Conservation (phyloP, 2,797 vertebrate species). For the Dromococcyx pavoninus region DNA sequence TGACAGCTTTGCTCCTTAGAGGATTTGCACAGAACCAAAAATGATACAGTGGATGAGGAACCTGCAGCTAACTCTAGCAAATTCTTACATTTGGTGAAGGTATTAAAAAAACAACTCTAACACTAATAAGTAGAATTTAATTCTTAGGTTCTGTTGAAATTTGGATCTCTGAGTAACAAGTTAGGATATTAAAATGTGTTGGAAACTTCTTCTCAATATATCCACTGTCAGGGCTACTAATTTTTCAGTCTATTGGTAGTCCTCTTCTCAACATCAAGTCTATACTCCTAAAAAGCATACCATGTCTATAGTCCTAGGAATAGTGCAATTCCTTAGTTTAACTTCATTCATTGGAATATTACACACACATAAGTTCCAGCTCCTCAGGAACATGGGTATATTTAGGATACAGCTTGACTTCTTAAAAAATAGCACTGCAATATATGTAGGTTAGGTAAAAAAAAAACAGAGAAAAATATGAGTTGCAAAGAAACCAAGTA, state of each 20-base stretch:
- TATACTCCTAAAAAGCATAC: neutral
- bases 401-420: neutral
- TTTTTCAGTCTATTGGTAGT: neutral
- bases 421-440: neutral
- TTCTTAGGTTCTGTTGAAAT: neutral
- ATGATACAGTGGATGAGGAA: rapidly evolving
- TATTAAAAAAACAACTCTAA: rapidly evolving
- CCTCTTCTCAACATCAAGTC: neutral
- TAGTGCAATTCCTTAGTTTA: neutral
- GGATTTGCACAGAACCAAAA: neutral
- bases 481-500: neutral
- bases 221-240: neutral
- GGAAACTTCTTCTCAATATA: neutral
- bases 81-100: neutral
- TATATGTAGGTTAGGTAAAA: neutral
- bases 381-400: rapidly evolving
- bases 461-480: neutral
- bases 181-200: neutral
- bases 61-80: neutral
- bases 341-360: neutral
- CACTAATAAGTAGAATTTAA: neutral
- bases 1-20: neutral
- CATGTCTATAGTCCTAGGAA: neutral
- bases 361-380: neutral
- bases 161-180: neutral